Evolutionary conservation across 2,888 invertebrate species (phyloP).

Genomic region (Automeris io): DNA sequence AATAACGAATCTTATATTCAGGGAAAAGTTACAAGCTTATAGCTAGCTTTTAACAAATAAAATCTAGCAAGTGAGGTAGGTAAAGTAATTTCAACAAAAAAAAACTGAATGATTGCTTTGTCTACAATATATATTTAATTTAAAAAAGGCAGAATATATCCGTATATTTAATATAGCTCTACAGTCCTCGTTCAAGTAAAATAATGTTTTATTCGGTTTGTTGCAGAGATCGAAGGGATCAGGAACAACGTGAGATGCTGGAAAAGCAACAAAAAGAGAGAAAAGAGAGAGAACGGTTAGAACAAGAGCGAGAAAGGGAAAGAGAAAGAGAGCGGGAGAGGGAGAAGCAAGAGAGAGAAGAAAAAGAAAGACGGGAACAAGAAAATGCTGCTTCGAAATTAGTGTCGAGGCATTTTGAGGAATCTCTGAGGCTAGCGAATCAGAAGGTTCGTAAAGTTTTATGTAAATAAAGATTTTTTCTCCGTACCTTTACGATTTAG

Average conservation of each 20-base stretch:
- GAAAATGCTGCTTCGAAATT: conserved; percentile 87
- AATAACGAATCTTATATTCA: no score
- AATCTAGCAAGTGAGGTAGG: no score
- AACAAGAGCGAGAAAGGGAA: conserved; percentile 76
- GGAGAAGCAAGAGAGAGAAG: conserved; percentile 72
- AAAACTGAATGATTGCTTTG: no score
- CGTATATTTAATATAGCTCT: background rate
- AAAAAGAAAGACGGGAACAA: conserved; percentile 78
- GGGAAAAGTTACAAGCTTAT: no score
- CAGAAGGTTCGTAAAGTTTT: conserved; percentile 78
- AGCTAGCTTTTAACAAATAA: no score
- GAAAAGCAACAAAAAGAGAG: conserved; percentile 82
- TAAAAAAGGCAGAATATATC: no score
- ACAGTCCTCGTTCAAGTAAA: background rate
- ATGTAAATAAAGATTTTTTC: no score
- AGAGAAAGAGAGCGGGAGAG: conserved; percentile 69
- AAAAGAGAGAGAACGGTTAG: conserved; percentile 80
- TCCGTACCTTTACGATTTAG: no score
- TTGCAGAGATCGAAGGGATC: conserved; percentile 68
- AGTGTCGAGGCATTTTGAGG: conserved; percentile 93
- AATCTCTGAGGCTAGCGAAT: conserved; percentile 86
- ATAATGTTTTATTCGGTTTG: conserved; percentile 8
- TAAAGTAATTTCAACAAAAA: no score
- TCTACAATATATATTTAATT: no score
- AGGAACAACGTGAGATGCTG: conserved; percentile 77